phyloP scores from a whole-genome alignment of 2,113 vertebrate genomes.

The Patagioenas fasciata region DNA sequence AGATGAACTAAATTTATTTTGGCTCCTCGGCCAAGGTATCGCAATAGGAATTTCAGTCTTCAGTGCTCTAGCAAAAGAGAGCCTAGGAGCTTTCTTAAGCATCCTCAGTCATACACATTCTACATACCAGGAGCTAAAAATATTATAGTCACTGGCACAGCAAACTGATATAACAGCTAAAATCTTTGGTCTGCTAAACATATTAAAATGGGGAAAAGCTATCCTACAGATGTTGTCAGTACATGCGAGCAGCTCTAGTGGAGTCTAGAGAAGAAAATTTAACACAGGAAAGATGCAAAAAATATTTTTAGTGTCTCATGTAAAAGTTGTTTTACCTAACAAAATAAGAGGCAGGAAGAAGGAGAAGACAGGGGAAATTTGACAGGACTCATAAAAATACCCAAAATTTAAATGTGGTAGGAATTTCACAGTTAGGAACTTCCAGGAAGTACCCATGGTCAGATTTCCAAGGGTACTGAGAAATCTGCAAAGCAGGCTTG shows the following conservation, averaged over 20 bases:
- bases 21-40: neutral
- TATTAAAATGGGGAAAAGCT: constrained; percentile 2
- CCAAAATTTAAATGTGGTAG: neutral
- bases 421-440: neutral
- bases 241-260: neutral
- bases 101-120: neutral
- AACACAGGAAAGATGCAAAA: neutral
- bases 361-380: neutral
- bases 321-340: neutral
- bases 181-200: neutral
- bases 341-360: neutral
- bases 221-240: neutral
- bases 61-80: neutral
- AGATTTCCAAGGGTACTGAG: neutral
- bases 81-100: neutral
- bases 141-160: neutral
- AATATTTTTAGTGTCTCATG: neutral
- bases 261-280: neutral
- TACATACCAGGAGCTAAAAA: neutral
- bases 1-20: neutral
- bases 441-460: neutral
- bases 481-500: neutral
- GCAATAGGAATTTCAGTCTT: neutral
- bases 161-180: neutral
- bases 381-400: neutral